Conservation (phyloP, 1,140 invertebrate species). For the Lasaia peninsularis region DNA sequence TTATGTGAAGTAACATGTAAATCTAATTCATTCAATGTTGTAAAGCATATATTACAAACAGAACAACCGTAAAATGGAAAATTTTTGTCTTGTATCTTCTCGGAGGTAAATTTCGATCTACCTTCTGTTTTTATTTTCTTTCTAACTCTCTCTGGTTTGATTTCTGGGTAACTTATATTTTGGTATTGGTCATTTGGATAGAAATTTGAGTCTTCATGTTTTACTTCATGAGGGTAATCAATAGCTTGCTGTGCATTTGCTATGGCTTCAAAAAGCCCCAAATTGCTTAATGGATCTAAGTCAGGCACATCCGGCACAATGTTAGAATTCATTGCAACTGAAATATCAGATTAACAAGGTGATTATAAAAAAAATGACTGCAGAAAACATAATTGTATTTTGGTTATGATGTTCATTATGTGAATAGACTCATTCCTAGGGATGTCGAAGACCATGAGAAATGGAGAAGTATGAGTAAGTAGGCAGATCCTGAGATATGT, state of each 20-base stretch:
- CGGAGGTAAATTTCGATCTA: slow-evolving; percentile 45
- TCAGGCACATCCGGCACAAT: slow-evolving; percentile 26
- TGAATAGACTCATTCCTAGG: too few relatives aligned
- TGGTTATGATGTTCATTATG: too few relatives aligned
- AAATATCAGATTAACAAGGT: neutral
- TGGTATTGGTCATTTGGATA: slow-evolving; percentile 14
- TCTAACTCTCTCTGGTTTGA: slow-evolving; percentile 24
- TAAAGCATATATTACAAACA: slow-evolving; percentile 56
- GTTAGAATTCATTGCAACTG: slow-evolving; percentile 28
- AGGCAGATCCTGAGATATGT: too few relatives aligned
- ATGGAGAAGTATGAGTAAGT: too few relatives aligned
- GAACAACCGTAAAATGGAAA: slow-evolving; percentile 62
- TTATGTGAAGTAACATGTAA: slow-evolving; percentile 55
- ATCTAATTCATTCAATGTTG: slow-evolving; percentile 44
- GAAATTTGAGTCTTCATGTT: slow-evolving; percentile 13
- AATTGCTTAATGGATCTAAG: slow-evolving; percentile 29
- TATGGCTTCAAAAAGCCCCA: slow-evolving; percentile 19
- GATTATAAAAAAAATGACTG: neutral
- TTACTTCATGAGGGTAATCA: slow-evolving; percentile 15
- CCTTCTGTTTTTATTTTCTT: slow-evolving; percentile 34
- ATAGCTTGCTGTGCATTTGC: slow-evolving; percentile 3
- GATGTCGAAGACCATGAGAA: too few relatives aligned
- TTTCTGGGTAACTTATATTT: slow-evolving; percentile 10
- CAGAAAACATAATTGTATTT: too few relatives aligned
- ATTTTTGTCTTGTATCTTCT: slow-evolving; percentile 54